Base-by-base conservation (phyloP, 2,888 invertebrate species). In the Cyaniris semiargus region DNA sequence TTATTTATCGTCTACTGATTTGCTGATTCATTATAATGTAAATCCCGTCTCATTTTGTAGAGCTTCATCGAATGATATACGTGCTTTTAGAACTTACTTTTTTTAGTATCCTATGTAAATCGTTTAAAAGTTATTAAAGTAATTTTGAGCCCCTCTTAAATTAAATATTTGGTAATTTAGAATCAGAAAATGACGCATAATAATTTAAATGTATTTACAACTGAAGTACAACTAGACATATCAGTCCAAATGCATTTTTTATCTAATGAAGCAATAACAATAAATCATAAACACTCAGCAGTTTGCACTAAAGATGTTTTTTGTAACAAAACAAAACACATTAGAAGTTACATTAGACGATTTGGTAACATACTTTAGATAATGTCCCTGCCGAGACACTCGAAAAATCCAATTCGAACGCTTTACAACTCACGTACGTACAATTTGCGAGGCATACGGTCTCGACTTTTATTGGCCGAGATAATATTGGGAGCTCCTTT, bases 391-490 rank as follows among this genome's bases (percentile, higher is more conserved):
- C 81, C 79, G 81, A 82, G 82, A 81, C 81, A 82, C 82, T 81
- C 80, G 82, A 84, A 85, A 86, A 81, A 83, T 83, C 84, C 85
- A 85, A 86, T 86, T 88, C 85, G 85, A 85, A 81, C 81, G 83
- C 82, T 84, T 74, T 85, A 84, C 83, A 83, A 80, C 79, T 81
- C 84, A 83, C 83, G 83, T 84, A 82, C 80, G 78, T 80, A 84
- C 82, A 84, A 85, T 85, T 86, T 85, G 86, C 89, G 85, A 85
- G 85, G 86, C 84, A 84, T 85, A 84, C 85, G 86, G 83, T 86
- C 88, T 89, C 86, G 87, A 86, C 82, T 88, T 89, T 90, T 89
- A 90, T 89, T 85, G 88, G 85, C 86, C 86, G 87, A 83, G 84
- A 77, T 88, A 86, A 88, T 86, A 89, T 89, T 88, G 87, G 86